Percentiles rank a stretch among this genome's conserved stretches.
Evolutionary conservation across 2,888 invertebrate genomes (phyloP).

Genomic region (Imbricaverruca yamaguchii): DNA sequence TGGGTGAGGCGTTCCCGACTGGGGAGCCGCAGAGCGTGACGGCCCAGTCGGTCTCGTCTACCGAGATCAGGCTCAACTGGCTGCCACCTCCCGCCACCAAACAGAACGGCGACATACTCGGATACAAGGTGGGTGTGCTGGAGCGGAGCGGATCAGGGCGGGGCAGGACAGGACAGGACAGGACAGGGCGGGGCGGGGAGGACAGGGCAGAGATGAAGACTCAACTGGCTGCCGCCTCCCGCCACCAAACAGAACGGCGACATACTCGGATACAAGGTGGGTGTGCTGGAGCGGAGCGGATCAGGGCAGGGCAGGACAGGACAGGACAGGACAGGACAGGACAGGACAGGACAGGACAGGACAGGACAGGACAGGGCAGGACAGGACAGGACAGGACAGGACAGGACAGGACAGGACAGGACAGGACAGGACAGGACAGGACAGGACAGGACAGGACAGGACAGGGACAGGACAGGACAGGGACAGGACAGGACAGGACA

Average conservation of each 20-base stretch:
- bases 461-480: too few species aligned
- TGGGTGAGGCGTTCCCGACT: constrained; percentile 92
- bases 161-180: too few species aligned
- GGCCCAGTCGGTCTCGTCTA: constrained; percentile 71
- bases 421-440: constrained; percentile 67
- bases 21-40: constrained; percentile 74
- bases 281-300: not conserved
- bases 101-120: constrained; percentile 90
- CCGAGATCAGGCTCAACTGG: constrained; percentile 84
- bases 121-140: constrained; percentile 63
- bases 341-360: too few species aligned
- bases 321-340: too few species aligned
- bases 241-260: constrained; percentile 90
- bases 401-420: too few species aligned
- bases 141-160: not conserved
- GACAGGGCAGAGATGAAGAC: constrained; percentile 70
- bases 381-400: too few species aligned
- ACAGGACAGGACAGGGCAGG: too few species aligned
- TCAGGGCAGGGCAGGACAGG: too few species aligned
- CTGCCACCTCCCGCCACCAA: constrained; percentile 77
- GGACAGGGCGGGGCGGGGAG: too few species aligned
- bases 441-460: constrained; percentile 55
- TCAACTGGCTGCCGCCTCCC: constrained; percentile 83
- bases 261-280: constrained; percentile 81
- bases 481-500: too few species aligned